A percentile compares a stretch with the other conserved stretches of the same genome.
Conservation (phyloP, 2,113 vertebrate species). For the Dromas ardeola region DNA sequence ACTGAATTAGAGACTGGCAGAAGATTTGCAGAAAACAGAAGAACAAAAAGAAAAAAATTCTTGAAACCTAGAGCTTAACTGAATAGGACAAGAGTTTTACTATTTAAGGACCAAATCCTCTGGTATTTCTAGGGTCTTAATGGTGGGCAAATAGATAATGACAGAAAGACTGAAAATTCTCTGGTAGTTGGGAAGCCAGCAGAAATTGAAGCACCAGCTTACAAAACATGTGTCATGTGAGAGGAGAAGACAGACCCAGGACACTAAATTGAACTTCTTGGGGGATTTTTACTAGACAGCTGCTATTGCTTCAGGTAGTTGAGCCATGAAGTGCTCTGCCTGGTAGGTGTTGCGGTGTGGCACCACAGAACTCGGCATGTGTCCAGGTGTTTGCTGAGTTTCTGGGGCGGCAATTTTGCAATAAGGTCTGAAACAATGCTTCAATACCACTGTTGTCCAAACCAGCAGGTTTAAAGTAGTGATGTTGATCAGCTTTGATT, state of each 20-base stretch:
- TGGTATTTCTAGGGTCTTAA: neutral
- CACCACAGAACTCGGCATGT: rapidly evolving
- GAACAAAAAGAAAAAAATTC: neutral
- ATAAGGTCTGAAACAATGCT: neutral
- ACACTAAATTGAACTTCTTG: neutral
- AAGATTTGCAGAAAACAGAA: neutral
- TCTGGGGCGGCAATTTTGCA: neutral
- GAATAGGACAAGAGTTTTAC: neutral
- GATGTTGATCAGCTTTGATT: neutral
- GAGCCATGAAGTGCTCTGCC: neutral
- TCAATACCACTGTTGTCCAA: rapidly evolving
- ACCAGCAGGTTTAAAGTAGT: neutral
- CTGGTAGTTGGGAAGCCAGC: neutral
- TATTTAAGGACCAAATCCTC: neutral
- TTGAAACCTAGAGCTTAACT: neutral
- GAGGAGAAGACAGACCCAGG: neutral
- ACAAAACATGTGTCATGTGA: neutral
- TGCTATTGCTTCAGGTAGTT: neutral
- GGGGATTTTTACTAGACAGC: neutral
- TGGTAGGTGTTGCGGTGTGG: neutral
- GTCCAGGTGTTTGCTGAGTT: neutral
- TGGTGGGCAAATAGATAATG: neutral
- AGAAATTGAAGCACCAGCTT: neutral
- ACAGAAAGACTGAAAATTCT: neutral
- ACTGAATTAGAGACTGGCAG: neutral